Percentiles rank a stretch among this genome's conserved stretches.
Conservation (phyloP, 1,140 invertebrate species). For the Cotesia typhae region DNA sequence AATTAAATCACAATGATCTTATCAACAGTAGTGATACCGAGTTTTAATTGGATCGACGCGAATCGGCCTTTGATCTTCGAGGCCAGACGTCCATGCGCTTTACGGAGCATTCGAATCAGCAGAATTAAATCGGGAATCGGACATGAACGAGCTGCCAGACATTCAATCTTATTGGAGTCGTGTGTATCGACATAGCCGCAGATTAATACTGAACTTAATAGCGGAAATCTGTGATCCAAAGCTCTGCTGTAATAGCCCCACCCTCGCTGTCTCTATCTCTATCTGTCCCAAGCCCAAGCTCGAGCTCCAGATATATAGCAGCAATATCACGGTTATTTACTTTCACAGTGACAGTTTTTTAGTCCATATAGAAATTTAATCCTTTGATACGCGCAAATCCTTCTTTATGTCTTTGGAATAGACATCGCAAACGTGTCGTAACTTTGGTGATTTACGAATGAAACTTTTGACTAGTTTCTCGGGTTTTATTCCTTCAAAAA, state of each 20-base stretch:
- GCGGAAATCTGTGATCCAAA: no score
- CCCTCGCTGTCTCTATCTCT: no score
- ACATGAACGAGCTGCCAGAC: no score
- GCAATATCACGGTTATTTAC: no score
- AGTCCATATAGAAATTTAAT: not conserved
- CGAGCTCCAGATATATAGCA: no score
- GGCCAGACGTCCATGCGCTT: not conserved
- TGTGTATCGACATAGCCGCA: no score
- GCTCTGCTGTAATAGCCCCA: no score
- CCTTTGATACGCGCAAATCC: not conserved
- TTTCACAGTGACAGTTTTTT: not conserved
- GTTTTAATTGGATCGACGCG: slow-evolving; percentile 14
- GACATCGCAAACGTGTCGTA: slow-evolving; percentile 2
- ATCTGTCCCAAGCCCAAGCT: no score
- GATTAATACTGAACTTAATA: no score
- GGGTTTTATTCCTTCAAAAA: slow-evolving; percentile 39
- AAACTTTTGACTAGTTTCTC: slow-evolving; percentile 46
- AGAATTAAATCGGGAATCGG: no score
- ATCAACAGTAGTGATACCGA: not conserved
- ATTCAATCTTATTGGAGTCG: no score
- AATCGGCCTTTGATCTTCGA: slow-evolving; percentile 6
- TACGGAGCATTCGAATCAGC: not conserved
- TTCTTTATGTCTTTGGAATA: not conserved
- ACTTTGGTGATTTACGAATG: slow-evolving; percentile 51
- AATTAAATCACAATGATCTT: not conserved